phyloP scores from a whole-genome alignment of 2,888 invertebrate genomes.

The Platerodrilus igneus region DNA sequence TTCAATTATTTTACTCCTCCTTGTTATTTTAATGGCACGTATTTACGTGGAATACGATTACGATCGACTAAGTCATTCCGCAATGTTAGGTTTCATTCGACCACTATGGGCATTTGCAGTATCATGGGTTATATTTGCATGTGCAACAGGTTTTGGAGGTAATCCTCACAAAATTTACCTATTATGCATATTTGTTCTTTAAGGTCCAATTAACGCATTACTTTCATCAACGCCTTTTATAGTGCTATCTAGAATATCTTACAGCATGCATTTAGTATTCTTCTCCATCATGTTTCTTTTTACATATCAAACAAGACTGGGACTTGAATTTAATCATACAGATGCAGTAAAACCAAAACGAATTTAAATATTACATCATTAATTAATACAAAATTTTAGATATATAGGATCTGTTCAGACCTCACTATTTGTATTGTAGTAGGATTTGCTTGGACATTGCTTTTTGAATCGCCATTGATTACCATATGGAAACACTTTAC shows the following conservation, averaged over 20 bases:
- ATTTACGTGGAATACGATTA: slow-evolving; percentile 19
- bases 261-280: slow-evolving; percentile 8
- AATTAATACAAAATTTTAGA: slow-evolving; percentile 1
- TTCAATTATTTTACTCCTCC: slow-evolving; percentile 5
- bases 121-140: slow-evolving; percentile 25
- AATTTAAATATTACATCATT: background rate
- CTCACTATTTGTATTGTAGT: background rate
- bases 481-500: slow-evolving; percentile 1
- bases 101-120: slow-evolving; percentile 27
- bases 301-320: slow-evolving; percentile 9
- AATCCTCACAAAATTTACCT: background rate
- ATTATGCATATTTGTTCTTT: background rate
- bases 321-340: slow-evolving; percentile 3
- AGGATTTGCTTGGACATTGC: slow-evolving; percentile 10
- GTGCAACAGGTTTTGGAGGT: slow-evolving; percentile 14
- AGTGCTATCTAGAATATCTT: slow-evolving; percentile 9
- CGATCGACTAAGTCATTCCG: slow-evolving; percentile 19
- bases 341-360: too few relatives aligned
- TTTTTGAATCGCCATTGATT: slow-evolving; percentile 9
- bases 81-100: slow-evolving; percentile 28
- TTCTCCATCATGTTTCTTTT: slow-evolving; percentile 4
- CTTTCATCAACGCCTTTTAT: slow-evolving; percentile 4
- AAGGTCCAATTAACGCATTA: slow-evolving; percentile 6
- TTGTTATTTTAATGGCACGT: slow-evolving; percentile 12
- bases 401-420: background rate